These are phyloP conservation scores for Dugesia japonica DNA, from an alignment of 2,888 invertebrate species.

Conservation along the genomic window DNA sequence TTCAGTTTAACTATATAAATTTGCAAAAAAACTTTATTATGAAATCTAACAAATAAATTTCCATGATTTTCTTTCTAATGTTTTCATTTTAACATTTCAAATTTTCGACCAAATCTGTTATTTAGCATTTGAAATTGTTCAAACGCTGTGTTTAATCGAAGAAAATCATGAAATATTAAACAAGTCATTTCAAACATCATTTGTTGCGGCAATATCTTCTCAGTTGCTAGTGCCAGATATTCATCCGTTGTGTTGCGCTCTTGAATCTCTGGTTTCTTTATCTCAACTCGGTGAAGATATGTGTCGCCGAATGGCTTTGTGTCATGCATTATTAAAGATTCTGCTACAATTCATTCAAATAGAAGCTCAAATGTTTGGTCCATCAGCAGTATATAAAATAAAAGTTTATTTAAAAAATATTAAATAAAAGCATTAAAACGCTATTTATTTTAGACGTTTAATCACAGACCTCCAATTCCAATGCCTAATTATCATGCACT, in stretches of 20 bases:
- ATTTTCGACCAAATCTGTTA: too few species aligned
- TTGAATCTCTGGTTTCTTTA: neutral
- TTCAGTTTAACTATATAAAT: too few species aligned
- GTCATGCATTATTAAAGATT: neutral
- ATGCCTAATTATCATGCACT: neutral
- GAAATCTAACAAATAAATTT: too few species aligned
- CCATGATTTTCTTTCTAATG: too few species aligned
- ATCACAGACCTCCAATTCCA: neutral
- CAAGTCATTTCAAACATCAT: neutral
- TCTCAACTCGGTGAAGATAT: conserved; percentile 6
- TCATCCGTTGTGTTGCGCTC: neutral
- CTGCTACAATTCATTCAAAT: neutral
- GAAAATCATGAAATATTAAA: neutral
- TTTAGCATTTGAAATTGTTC: neutral
- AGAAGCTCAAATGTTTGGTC: conserved; percentile 15
- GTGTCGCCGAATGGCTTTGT: neutral
- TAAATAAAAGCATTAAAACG: neutral
- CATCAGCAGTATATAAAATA: neutral
- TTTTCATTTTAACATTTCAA: too few species aligned
- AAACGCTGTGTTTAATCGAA: conserved; percentile 14
- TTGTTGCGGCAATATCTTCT: neutral
- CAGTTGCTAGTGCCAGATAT: neutral
- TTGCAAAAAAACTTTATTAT: too few species aligned
- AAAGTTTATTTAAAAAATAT: neutral
- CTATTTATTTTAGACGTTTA: neutral